Evolutionary conservation across 1,140 invertebrate genomes (phyloP).

Genomic region (Drosophila nasuta): DNA sequence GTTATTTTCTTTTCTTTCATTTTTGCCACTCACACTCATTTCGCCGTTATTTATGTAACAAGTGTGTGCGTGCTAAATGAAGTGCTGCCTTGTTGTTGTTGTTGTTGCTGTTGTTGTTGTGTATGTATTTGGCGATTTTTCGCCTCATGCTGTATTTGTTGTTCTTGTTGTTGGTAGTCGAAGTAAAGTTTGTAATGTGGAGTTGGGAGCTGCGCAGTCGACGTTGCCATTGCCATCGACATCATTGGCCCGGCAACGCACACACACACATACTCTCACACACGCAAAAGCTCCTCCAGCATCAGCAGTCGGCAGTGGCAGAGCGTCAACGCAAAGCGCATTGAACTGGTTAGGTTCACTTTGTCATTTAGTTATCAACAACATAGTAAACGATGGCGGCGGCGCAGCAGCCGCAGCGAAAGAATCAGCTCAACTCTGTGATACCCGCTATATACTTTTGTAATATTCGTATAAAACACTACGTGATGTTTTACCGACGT

Average conservation of each 20-base stretch:
- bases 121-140: slow-evolving; percentile 64
- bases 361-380: slow-evolving; percentile 68
- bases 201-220: slow-evolving; percentile 33
- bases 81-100: slow-evolving; percentile 46
- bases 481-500: too few relatives aligned
- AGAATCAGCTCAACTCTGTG: neutral
- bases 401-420: slow-evolving; percentile 24
- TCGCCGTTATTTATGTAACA: slow-evolving; percentile 82
- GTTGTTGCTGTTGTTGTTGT: neutral
- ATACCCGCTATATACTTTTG: too few relatives aligned
- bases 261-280: neutral
- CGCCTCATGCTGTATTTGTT: slow-evolving; percentile 31
- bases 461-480: too few relatives aligned
- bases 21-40: slow-evolving; percentile 66
- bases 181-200: slow-evolving; percentile 37
- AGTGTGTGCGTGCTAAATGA: slow-evolving; percentile 77
- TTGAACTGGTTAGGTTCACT: slow-evolving; percentile 75
- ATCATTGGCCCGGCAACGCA: neutral
- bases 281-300: slow-evolving; percentile 39
- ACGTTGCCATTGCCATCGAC: slow-evolving; percentile 6
- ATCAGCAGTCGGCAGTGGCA: neutral
- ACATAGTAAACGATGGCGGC: slow-evolving; percentile 40
- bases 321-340: slow-evolving; percentile 61
- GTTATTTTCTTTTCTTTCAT: slow-evolving; percentile 50
- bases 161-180: slow-evolving; percentile 5